Evolutionary conservation across 2,888 invertebrate genomes (phyloP), one percentile per base, ranked within the genome.

Genomic region (Schrankia costaestrigalis): DNA sequence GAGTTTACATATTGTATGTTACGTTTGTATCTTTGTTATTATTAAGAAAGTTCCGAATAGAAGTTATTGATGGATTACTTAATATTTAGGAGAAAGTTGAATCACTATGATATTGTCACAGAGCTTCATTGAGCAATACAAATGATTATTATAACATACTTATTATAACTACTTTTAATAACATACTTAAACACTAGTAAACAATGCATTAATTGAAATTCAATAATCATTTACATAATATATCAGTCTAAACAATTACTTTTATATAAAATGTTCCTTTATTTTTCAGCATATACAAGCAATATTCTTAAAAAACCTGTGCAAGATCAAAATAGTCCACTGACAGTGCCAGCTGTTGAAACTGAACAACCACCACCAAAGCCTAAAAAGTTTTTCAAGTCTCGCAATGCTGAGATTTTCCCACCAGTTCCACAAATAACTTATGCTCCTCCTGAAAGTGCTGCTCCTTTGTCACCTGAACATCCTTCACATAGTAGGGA

Each of bases 311-410:
- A 88, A 61, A 89, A 88, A 44, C 76, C 87, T 45, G 78, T 87
- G 11, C 88, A 89, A 69, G 89, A 89, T 61, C 89, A 89, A 54
- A 89, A 89, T 49, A 90, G 89, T 59, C 83, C 89, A 41, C 75
- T 90, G 58, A 85, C 86, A 60, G 83, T 89, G 31, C 86, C 90
- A 44, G 81, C 89, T 33, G 85, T 89, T 54, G 87, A 87, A 60
- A 81, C 89, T 43, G 87, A 84, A 33, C 80, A 85, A 50, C 80
- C 89, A 37, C 84, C 91, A 51, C 90, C 91, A 56, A 95, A 95
- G 73, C 96, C 96, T 25, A 94, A 95, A 71, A 96, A 96, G 72
- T 96, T 96, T 78, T 96, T 96, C 72, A 96, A 96, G 71, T 95
- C 95, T 67, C 92, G 94, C 31, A 95, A 94, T 78, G 89, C 91